phyloP scores from a whole-genome alignment of 2,888 invertebrate genomes.

The Drosophila imparisetae region DNA sequence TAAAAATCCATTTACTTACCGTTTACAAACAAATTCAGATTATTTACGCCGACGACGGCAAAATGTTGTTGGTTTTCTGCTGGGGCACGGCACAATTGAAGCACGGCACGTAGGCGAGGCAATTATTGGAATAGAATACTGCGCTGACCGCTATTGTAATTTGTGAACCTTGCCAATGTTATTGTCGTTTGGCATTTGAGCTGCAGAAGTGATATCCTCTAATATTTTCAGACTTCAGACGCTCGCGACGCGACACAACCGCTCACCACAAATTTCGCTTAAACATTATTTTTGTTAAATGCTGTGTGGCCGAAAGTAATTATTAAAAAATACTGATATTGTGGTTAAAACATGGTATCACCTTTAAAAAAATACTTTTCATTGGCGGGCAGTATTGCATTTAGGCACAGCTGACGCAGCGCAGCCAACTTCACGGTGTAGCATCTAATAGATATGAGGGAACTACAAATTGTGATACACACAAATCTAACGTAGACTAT shows the following conservation, averaged over 20 bases:
- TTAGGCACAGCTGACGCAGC: conserved; percentile 15
- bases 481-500: not conserved
- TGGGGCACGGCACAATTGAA: conserved; percentile 1
- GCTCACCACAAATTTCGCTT: conserved; percentile 36
- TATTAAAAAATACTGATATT: conserved; percentile 16
- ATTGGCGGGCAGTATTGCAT: not conserved
- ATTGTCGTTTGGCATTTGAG: conserved; percentile 13
- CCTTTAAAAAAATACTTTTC: conserved; percentile 17
- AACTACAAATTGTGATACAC: not conserved
- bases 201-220: not conserved
- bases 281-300: conserved; percentile 46
- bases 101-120: not conserved
- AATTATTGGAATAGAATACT: not conserved
- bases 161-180: conserved; percentile 7
- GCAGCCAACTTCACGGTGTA: conserved; percentile 27
- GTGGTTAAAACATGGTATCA: not conserved
- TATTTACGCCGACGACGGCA: conserved; percentile 35
- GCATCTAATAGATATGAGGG: not conserved
- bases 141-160: not conserved
- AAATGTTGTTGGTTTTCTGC: conserved; percentile 13
- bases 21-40: conserved; percentile 31
- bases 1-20: conserved; percentile 41
- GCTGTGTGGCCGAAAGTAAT: conserved; percentile 11
- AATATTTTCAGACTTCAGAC: conserved; percentile 27
- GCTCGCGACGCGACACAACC: conserved; percentile 52